Base-by-base conservation (phyloP, 2,113 vertebrate genomes). In the Anser brachyrhynchus region DNA sequence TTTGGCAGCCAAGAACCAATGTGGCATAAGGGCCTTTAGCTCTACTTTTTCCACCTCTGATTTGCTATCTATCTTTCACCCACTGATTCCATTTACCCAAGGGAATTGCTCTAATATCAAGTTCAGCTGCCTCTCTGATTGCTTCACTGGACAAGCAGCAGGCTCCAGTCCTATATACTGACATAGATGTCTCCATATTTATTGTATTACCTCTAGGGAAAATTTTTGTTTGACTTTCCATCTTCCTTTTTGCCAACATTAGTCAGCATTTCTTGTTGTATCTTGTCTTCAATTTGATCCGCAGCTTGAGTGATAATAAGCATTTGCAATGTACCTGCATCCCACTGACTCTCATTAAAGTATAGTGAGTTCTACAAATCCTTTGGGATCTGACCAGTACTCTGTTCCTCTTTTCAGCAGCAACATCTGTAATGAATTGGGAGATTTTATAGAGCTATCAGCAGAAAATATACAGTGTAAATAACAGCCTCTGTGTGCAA, bases 221-320 rank as follows among this genome's bases (percentile, higher is more conserved):
- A 82, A 51, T 64, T 83, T 23, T 57, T 46, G 41, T 74, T 94
- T n/a, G 39, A 4, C 28, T 71, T 91, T 64, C 84, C 57, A 20
- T 64, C 43, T 84, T 72, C 7, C 11, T 75, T 90, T 84, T 81
- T 72, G 13, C 13, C 1, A 0, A 6, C 15, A 54, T 87, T 82
- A 95, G 43, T 91, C 82, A 91, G 66, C 61, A 76, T 52, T 90
- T 94, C 90, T 79, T 93, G 74, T 75, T 87, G 25, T 10, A 26
- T 85, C 92, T 95, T 93, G 87, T 57, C 62, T 93, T 90, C 66
- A 76, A 61, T 96, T 93, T 76, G 7, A 13, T 82, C 44, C 57
- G 67, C 20, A 85, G 66, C 26, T 84, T 76, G 78, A 87, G 74
- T 44, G 90, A 93, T 82, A 94, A 93, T 91, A 90, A 83, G 26